Percentiles rank a stretch among this genome's conserved stretches.
Conservation (phyloP, 2,888 invertebrate genomes). For the Nebria salina region DNA sequence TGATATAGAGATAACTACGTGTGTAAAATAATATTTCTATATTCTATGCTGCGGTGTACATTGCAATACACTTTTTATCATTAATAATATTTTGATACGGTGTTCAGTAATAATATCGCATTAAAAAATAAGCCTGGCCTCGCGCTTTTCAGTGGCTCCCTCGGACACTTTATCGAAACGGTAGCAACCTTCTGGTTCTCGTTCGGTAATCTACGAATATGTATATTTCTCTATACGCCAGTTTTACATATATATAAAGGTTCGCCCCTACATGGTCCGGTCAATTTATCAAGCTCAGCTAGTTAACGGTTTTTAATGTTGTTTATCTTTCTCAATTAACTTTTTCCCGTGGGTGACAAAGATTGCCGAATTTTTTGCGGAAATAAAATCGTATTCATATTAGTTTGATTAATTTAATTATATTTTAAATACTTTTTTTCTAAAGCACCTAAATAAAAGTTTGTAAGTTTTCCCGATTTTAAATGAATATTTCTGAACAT, state of each 20-base stretch:
- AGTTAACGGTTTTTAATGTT: slow-evolving; percentile 46
- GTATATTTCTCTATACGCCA: slow-evolving; percentile 38
- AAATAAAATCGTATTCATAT: no score
- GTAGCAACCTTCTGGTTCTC: slow-evolving; percentile 23
- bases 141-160: neutral
- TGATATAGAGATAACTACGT: no score
- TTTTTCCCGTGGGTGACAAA: slow-evolving; percentile 8
- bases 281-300: slow-evolving; percentile 41
- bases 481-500: no score
- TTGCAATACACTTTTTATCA: no score
- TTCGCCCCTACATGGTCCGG: slow-evolving; percentile 31
- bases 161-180: slow-evolving; percentile 25
- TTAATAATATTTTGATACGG: neutral
- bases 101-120: neutral
- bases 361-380: no score
- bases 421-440: no score
- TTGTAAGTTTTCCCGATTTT: no score
- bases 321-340: slow-evolving; percentile 47
- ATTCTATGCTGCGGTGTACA: no score
- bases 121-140: neutral
- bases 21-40: no score
- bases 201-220: slow-evolving; percentile 33
- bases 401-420: no score
- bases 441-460: no score
- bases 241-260: slow-evolving; percentile 40